Conservation (phyloP, 2,888 invertebrate species). For the Dasypolia templi region DNA sequence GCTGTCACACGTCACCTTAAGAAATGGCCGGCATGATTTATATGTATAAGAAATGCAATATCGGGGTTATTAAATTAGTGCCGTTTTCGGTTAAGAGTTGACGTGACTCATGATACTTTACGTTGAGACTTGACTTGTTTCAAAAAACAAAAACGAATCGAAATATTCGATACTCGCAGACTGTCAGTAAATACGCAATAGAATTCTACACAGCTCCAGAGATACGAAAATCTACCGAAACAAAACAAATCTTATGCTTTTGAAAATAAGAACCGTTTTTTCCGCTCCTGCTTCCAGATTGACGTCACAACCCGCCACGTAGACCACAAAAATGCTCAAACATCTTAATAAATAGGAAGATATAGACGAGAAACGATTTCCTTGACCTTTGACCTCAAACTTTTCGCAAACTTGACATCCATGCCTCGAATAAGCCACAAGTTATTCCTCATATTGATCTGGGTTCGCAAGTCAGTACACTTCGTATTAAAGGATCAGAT, state of each 20-base stretch:
- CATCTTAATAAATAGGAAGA: slow-evolving; percentile 43
- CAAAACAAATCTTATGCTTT: slow-evolving; percentile 1
- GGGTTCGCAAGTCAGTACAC: slow-evolving; percentile 20
- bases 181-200: not conserved
- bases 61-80: slow-evolving; percentile 33
- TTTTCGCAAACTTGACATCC: slow-evolving; percentile 54
- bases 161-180: not conserved
- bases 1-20: slow-evolving; percentile 58
- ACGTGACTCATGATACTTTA: slow-evolving; percentile 17
- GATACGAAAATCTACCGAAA: not conserved
- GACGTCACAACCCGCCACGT: slow-evolving; percentile 21
- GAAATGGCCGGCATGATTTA: slow-evolving; percentile 58
- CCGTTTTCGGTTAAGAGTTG: slow-evolving; percentile 9
- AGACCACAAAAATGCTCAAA: slow-evolving; percentile 35
- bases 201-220: not conserved
- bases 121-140: not conserved
- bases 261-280: slow-evolving; percentile 15
- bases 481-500: slow-evolving; percentile 18
- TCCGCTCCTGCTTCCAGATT: not conserved
- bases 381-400: slow-evolving; percentile 55
- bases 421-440: slow-evolving; percentile 42
- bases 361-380: slow-evolving; percentile 36
- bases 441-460: slow-evolving; percentile 35
- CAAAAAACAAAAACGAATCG: not conserved
- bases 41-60: slow-evolving; percentile 49